Evolutionary conservation across 2,113 vertebrate genomes (phyloP), one percentile per base, ranked within the genome.

Genomic region (Colaptes auratus): DNA sequence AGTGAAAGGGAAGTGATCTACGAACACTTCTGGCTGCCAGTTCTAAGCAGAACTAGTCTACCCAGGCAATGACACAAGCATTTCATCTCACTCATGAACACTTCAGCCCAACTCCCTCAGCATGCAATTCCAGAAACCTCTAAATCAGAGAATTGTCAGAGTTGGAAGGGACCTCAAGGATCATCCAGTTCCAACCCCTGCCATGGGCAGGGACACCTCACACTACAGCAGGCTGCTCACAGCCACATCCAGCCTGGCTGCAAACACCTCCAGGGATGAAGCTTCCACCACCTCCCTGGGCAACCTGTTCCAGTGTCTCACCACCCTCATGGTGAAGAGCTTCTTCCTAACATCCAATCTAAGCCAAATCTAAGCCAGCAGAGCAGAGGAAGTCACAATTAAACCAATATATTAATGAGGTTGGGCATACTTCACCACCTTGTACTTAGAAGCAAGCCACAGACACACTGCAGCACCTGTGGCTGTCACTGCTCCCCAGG

Each of bases 91-190:
- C 10, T 64, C 73, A 52, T 8, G 12, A 75, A 48, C 21, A 55
- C 63, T 74, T 80, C 80, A 81, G 42, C 27, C 59, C 69, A 86
- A 72, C 73, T 86, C 74, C 86, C 67, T 70, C 64, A 77, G 93
- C 78, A 50, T 77, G 85, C 42, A 61, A 92, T 86, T 92, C 86
- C 92, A 90, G 73, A 82, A 58, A 91, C 53, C 74, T 63, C 67
- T 13, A 60, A 5, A 39, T 39, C 39, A 39, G 11, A 39, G 39
- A 11, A 39, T 12, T 39, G 39, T n/a, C n/a, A n/a, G 39, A 39
- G 12, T 39, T 39, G 39, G 39, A 39, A 39, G 39, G 39, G 39
- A 39, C 39, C 39, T 39, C 39, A 39, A 39, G 39, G 39, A 4
- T 39, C 39, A 39, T 10, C 39, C 39, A 39, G 39, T 39, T 39